Evolutionary conservation across 2,113 vertebrate genomes (phyloP).

Genomic region (Ictalurus furcatus): DNA sequence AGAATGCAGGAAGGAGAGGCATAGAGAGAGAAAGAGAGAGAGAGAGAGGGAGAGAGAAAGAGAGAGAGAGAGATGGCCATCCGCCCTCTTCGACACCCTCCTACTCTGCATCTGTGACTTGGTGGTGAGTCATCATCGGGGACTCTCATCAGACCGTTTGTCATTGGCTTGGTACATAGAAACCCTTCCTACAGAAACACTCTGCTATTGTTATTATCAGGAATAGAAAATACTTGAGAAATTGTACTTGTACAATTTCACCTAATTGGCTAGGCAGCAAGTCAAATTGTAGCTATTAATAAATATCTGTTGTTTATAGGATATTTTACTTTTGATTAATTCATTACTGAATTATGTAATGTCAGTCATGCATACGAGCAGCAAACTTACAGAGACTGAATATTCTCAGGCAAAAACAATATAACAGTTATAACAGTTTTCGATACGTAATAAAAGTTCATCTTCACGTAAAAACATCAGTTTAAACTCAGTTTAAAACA

Average conservation of each 20-base stretch:
- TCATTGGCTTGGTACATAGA: slow-evolving; percentile 13
- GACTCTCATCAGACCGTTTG: slow-evolving; percentile 30
- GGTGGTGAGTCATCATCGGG: slow-evolving; percentile 43
- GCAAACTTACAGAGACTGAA: background rate
- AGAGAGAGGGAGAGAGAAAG: no score
- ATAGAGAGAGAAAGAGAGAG: background rate
- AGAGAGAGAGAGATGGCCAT: slow-evolving; percentile 33
- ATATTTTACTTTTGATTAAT: background rate
- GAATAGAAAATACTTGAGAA: background rate
- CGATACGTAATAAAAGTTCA: no score
- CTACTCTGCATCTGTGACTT: slow-evolving; percentile 56
- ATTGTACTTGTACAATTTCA: background rate
- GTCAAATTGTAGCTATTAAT: background rate
- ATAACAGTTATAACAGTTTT: background rate
- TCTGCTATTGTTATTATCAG: background rate
- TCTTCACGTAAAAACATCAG: no score
- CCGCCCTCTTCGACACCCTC: slow-evolving; percentile 47
- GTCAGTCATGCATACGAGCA: background rate
- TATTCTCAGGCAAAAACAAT: background rate
- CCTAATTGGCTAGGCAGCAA: background rate
- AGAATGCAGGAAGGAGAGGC: background rate
- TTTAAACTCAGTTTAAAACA: background rate
- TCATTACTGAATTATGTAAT: background rate
- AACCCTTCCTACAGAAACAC: background rate
- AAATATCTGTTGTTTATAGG: background rate